A percentile compares a stretch with the other conserved stretches of the same genome.
These are phyloP conservation scores for Petrolisthes manimaculis DNA, from an alignment of 2,888 invertebrate genomes.

Conservation along the genomic window DNA sequence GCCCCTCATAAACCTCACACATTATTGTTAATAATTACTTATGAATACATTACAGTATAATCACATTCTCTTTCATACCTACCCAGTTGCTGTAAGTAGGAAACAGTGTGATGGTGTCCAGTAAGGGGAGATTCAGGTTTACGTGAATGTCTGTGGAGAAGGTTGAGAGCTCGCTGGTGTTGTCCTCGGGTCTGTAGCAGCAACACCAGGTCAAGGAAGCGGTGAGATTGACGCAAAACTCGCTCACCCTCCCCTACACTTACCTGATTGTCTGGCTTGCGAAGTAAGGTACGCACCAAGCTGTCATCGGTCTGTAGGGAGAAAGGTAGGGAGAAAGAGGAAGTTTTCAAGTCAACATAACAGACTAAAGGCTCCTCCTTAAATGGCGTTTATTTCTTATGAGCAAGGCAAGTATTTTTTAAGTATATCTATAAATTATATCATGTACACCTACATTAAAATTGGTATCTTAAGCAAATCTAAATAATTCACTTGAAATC, in stretches of 20 bases:
- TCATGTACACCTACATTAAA: too few species aligned
- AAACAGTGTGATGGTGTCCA: constrained; percentile 84
- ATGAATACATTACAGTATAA: not conserved
- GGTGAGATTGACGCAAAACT: constrained; percentile 86
- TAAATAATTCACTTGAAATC: too few species aligned
- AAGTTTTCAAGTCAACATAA: not conserved
- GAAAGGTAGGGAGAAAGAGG: not conserved
- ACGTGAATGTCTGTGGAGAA: constrained; percentile 75
- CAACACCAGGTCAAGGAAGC: constrained; percentile 93
- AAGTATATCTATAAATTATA: too few species aligned
- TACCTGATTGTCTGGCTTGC: constrained; percentile 86
- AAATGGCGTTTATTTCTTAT: too few species aligned
- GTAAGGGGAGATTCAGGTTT: constrained; percentile 80
- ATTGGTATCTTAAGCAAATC: too few species aligned
- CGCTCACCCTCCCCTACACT: constrained; percentile 94
- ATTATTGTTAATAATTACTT: not conserved
- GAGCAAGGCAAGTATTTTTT: too few species aligned
- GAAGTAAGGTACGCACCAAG: constrained; percentile 88
- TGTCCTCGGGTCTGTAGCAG: constrained; percentile 94
- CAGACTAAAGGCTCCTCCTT: not conserved
- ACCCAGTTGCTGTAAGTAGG: constrained; percentile 91
- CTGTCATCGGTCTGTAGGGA: constrained; percentile 89
- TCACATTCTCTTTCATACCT: constrained; percentile 66
- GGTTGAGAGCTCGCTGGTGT: constrained; percentile 90
- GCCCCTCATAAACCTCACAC: not conserved